Conservation (phyloP, 1,140 invertebrate species). For the Ylistrum balloti region DNA sequence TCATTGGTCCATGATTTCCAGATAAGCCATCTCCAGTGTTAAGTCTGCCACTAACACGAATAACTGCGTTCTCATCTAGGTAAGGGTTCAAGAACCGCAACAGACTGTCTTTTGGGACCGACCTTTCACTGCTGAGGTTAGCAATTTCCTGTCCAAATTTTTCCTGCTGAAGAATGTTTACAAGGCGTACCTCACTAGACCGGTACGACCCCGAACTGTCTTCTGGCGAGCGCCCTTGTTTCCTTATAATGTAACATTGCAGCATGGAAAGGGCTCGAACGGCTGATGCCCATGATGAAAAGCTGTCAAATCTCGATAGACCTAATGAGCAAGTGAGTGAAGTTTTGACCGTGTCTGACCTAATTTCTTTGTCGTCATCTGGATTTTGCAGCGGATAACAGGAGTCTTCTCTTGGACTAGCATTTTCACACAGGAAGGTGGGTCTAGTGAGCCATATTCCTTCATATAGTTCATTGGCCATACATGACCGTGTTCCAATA, state of each 20-base stretch:
- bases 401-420: background rate
- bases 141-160: conserved; percentile 46
- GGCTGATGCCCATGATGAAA: conserved; percentile 36
- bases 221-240: background rate
- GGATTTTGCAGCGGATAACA: conserved; percentile 39
- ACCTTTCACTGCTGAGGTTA: background rate
- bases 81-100: background rate
- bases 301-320: conserved; percentile 43
- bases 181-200: conserved; percentile 5
- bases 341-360: conserved; percentile 47
- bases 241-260: background rate
- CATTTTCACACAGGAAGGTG: conserved; percentile 2
- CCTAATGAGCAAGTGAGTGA: background rate
- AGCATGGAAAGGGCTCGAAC: background rate
- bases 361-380: conserved; percentile 46
- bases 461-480: background rate
- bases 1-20: background rate
- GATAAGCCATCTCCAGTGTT: background rate
- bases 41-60: conserved; percentile 54
- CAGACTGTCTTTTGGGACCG: conserved; percentile 10
- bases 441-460: conserved; percentile 53
- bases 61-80: conserved; percentile 44
- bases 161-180: conserved; percentile 46
- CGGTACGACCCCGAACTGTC: background rate
- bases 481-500: conserved; percentile 49